phyloP scores from a whole-genome alignment of 2,797 vertebrate species.

The Bradypus variegatus region DNA sequence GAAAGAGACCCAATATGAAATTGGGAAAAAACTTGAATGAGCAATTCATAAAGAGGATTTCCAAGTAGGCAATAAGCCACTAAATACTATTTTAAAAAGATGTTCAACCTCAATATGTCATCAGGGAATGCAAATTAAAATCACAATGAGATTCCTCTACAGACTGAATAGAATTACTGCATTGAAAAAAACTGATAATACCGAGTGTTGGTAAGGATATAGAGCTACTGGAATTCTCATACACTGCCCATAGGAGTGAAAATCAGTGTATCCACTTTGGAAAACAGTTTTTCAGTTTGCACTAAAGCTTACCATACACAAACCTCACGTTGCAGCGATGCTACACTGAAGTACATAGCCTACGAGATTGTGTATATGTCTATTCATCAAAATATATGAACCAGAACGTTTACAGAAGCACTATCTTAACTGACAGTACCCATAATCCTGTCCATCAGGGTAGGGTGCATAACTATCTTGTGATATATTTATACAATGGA shows the following conservation, averaged over 20 bases:
- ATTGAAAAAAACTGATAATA: background rate
- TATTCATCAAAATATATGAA: background rate
- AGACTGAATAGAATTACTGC: background rate
- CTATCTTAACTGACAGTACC: no score
- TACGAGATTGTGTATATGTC: no score
- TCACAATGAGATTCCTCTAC: rapidly evolving
- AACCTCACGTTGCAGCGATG: background rate
- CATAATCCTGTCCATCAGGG: no score
- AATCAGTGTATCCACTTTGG: no score
- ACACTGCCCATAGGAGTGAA: background rate
- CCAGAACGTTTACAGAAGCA: background rate
- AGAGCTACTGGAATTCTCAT: background rate
- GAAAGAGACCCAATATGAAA: background rate
- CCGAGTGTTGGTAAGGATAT: rapidly evolving
- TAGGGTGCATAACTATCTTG: rapidly evolving
- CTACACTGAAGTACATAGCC: background rate
- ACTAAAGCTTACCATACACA: rapidly evolving
- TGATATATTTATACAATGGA: rapidly evolving
- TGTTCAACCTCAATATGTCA: background rate
- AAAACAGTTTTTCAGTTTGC: background rate
- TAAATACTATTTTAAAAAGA: no score
- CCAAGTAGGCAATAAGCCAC: background rate
- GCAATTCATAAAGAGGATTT: background rate
- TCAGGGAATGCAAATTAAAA: background rate
- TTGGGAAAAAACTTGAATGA: background rate